These are phyloP conservation scores for Microchirus variegatus DNA, from an alignment of 2,797 vertebrate species.

Conservation along the genomic window DNA sequence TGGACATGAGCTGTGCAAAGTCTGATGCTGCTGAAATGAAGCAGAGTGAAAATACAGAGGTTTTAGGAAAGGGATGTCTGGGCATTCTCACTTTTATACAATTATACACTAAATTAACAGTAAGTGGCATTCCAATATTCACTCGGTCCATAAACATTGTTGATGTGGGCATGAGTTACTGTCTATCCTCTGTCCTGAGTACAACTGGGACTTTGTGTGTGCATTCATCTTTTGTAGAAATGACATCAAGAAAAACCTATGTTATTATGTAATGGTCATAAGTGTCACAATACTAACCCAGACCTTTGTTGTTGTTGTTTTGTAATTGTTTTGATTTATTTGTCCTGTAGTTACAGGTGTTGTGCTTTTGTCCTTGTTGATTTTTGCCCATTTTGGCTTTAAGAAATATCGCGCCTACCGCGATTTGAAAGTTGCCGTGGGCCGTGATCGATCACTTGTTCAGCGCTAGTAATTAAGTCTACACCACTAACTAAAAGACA, in stretches of 20 bases:
- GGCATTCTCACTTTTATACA: no score
- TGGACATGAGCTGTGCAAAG: no score
- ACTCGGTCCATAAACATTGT: slow-evolving; percentile 58
- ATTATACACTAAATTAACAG: slow-evolving; percentile 60
- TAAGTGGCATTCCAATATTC: slow-evolving; percentile 63
- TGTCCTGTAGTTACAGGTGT: slow-evolving; percentile 46
- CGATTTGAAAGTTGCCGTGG: no score
- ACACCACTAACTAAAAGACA: no score
- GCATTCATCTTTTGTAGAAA: slow-evolving; percentile 28
- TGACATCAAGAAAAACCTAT: slow-evolving; percentile 39
- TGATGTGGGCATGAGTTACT: slow-evolving; percentile 67
- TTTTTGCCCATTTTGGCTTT: no score
- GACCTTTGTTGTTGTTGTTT: no score
- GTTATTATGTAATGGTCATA: slow-evolving; percentile 64
- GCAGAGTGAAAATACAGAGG: no score
- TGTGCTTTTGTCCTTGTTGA: slow-evolving; percentile 46
- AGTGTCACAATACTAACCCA: slow-evolving; percentile 6
- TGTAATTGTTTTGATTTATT: slow-evolving; percentile 44
- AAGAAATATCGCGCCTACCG: no score
- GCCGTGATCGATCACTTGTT: no score
- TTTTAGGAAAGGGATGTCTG: no score
- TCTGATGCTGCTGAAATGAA: no score
- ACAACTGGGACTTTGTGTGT: slow-evolving; percentile 34
- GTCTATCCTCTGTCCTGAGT: slow-evolving; percentile 45
- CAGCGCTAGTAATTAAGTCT: no score